These are phyloP conservation scores for Gobiocypris rarus DNA, from an alignment of 2,113 vertebrate genomes.

Conservation along the genomic window DNA sequence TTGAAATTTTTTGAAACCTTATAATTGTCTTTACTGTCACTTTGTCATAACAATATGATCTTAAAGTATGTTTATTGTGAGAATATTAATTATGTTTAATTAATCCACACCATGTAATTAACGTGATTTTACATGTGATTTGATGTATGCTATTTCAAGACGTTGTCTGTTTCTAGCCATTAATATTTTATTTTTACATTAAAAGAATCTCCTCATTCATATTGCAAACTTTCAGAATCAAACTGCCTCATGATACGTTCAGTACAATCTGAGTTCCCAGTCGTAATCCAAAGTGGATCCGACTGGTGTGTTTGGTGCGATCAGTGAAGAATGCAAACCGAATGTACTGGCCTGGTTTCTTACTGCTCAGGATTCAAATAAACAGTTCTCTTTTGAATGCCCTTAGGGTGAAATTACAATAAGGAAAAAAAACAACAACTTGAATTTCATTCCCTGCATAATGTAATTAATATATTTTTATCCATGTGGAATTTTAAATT, in stretches of 20 bases:
- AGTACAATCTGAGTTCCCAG: conserved; percentile 11
- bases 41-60: too few species aligned
- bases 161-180: background rate
- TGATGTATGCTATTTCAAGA: background rate
- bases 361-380: conserved; percentile 65
- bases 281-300: background rate
- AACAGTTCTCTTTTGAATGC: conserved; percentile 69
- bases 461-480: conserved; percentile 82
- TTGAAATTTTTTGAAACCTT: too few species aligned
- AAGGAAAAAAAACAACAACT: conserved; percentile 67
- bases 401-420: conserved; percentile 76
- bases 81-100: too few species aligned
- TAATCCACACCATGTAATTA: too few species aligned
- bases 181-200: background rate
- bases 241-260: background rate
- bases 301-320: background rate
- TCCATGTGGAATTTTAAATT: conserved; percentile 82
- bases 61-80: too few species aligned
- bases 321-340: conserved; percentile 17
- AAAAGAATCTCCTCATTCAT: background rate
- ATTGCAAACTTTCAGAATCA: background rate
- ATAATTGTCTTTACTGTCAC: too few species aligned
- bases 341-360: conserved; percentile 18
- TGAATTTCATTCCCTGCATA: conserved; percentile 74
- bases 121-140: too few species aligned